Evolutionary conservation across 2,113 vertebrate genomes (phyloP).

Genomic region (Alectura lathami): DNA sequence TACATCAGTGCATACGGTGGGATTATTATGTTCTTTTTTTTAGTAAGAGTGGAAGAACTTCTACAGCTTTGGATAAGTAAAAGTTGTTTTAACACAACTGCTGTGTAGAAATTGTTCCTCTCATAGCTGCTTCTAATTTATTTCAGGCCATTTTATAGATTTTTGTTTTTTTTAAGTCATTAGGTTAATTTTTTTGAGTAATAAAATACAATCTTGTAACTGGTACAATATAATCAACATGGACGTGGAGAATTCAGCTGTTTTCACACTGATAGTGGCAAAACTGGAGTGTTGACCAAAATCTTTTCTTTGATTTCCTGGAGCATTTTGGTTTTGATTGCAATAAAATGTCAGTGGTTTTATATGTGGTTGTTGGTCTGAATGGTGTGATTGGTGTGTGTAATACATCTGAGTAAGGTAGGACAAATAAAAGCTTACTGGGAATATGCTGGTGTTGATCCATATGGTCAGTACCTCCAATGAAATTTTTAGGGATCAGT

Average conservation of each 20-base stretch:
- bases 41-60: neutral
- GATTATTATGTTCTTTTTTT: too few relatives aligned
- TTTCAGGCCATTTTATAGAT: neutral
- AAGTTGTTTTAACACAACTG: neutral
- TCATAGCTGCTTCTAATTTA: neutral
- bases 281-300: neutral
- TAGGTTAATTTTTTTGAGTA: neutral
- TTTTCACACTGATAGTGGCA: neutral
- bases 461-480: neutral
- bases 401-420: neutral
- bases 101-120: neutral
- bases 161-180: neutral
- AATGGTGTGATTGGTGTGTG: neutral
- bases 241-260: neutral
- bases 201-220: neutral
- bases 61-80: neutral
- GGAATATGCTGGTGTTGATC: neutral
- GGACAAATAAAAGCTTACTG: fast-evolving
- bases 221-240: neutral
- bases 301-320: neutral
- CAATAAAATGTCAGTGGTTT: neutral
- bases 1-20: too few relatives aligned
- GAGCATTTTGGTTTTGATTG: neutral
- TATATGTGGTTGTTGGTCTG: neutral
- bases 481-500: neutral